Evolutionary conservation across 2,888 invertebrate species (phyloP).

Genomic region (Globia sparganii): DNA sequence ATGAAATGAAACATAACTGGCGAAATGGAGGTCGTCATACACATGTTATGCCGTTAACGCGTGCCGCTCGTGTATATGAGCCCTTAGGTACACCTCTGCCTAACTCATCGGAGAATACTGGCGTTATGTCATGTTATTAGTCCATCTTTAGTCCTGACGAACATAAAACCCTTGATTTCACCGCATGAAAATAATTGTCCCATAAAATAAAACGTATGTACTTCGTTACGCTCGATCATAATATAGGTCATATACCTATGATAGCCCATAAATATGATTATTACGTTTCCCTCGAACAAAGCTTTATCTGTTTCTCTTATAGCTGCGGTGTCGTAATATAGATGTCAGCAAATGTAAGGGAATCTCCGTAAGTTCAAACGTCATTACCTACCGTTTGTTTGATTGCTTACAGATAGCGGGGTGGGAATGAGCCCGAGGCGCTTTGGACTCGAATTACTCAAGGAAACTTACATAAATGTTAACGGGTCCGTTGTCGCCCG

Average conservation of each 20-base stretch:
- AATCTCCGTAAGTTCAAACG: slow-evolving; percentile 73
- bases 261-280: slow-evolving; percentile 68
- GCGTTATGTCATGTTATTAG: neutral
- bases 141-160: slow-evolving; percentile 9
- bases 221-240: slow-evolving; percentile 31
- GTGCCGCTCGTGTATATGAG: neutral
- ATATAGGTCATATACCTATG: slow-evolving; percentile 59
- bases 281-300: slow-evolving; percentile 71
- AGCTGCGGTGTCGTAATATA: slow-evolving; percentile 70
- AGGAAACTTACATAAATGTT: slow-evolving; percentile 80
- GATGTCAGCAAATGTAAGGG: slow-evolving; percentile 76
- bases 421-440: slow-evolving; percentile 72
- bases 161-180: slow-evolving; percentile 29
- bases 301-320: slow-evolving; percentile 68
- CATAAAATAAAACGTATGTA: slow-evolving; percentile 57
- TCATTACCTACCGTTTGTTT: slow-evolving; percentile 82
- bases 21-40: neutral
- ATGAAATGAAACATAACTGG: neutral
- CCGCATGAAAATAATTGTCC: slow-evolving; percentile 48
- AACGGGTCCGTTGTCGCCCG: slow-evolving; percentile 71
- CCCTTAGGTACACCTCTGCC: neutral
- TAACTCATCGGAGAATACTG: neutral
- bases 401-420: slow-evolving; percentile 81
- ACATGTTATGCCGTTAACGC: too few species aligned
- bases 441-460: slow-evolving; percentile 76